phyloP scores from a whole-genome alignment of 92 coral and sea anemone genomes.

The Diadumene lineata region DNA sequence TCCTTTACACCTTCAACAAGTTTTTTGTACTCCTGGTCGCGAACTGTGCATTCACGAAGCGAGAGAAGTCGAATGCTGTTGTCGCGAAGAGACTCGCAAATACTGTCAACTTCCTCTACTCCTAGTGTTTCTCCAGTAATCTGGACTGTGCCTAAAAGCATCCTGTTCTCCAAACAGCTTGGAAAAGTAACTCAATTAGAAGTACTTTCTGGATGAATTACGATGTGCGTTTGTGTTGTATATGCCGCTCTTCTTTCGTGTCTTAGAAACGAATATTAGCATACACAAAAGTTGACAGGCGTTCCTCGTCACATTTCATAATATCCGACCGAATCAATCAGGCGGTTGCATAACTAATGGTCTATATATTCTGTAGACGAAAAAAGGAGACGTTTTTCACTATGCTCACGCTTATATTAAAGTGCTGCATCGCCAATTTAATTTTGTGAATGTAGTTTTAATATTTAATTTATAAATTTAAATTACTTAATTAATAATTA shows the following conservation, averaged over 20 bases:
- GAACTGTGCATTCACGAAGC: slow-evolving; percentile 81
- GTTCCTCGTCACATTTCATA: too few relatives aligned
- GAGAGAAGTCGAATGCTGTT: slow-evolving; percentile 92
- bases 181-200: background rate
- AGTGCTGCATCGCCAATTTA: too few relatives aligned
- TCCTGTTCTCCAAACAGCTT: slow-evolving; percentile 9
- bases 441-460: too few relatives aligned
- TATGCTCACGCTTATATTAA: too few relatives aligned
- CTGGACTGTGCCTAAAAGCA: slow-evolving; percentile 91
- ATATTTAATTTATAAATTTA: too few relatives aligned
- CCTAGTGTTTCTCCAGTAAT: slow-evolving; percentile 89
- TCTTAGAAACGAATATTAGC: slow-evolving; percentile 29
- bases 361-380: too few relatives aligned
- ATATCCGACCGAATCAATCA: too few relatives aligned
- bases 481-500: too few relatives aligned
- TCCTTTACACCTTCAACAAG: slow-evolving; percentile 82
- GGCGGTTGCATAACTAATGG: too few relatives aligned
- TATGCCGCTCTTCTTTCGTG: background rate
- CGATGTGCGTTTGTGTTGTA: background rate
- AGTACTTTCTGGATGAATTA: background rate
- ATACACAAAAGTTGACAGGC: slow-evolving; percentile 19
- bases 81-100: slow-evolving; percentile 84
- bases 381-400: too few relatives aligned
- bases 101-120: slow-evolving; percentile 80
- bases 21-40: slow-evolving; percentile 79